Conservation (phyloP, 1,140 invertebrate genomes). For the Calliopsis andreniformis region DNA sequence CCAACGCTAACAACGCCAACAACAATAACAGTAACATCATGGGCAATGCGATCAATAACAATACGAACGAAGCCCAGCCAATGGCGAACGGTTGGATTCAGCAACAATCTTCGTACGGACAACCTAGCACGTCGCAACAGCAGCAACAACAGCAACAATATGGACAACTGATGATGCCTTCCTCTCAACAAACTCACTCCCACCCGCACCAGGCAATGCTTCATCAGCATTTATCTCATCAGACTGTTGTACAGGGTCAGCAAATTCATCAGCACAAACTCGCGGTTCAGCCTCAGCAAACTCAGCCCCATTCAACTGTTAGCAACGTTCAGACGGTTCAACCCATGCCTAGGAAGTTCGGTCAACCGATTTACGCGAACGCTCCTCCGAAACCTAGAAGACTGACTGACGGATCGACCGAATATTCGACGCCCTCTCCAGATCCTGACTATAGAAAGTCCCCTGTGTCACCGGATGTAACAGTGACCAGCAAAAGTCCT, state of each 20-base stretch:
- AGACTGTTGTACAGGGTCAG: constrained; percentile 32
- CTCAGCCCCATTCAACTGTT: constrained; percentile 23
- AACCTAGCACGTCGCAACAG: constrained; percentile 68
- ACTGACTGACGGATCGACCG: constrained; percentile 83
- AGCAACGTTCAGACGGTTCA: constrained; percentile 65
- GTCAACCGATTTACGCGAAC: constrained; percentile 92
- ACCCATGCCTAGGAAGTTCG: constrained; percentile 70
- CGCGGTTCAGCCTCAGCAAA: constrained; percentile 40
- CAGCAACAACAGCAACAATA: constrained; percentile 60
- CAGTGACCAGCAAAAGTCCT: constrained; percentile 67
- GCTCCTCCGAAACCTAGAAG: constrained; percentile 93
- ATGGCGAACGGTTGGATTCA: constrained; percentile 77
- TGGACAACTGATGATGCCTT: constrained; percentile 45
- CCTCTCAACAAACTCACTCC: constrained; percentile 54
- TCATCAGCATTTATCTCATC: constrained; percentile 55
- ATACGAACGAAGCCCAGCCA: constrained; percentile 58
- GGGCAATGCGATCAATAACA: constrained; percentile 40
- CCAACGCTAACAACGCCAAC: constrained; percentile 62
- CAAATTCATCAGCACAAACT: constrained; percentile 58
- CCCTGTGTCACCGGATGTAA: constrained; percentile 68
- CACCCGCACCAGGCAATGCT: constrained; percentile 61
- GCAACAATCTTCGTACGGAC: constrained; percentile 64
- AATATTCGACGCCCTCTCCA: constrained; percentile 87
- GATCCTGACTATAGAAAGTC: constrained; percentile 75
- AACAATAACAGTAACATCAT: constrained; percentile 64